These are phyloP conservation scores for Sebastes oblongus DNA, from an alignment of 2,797 vertebrate species.

Conservation along the genomic window DNA sequence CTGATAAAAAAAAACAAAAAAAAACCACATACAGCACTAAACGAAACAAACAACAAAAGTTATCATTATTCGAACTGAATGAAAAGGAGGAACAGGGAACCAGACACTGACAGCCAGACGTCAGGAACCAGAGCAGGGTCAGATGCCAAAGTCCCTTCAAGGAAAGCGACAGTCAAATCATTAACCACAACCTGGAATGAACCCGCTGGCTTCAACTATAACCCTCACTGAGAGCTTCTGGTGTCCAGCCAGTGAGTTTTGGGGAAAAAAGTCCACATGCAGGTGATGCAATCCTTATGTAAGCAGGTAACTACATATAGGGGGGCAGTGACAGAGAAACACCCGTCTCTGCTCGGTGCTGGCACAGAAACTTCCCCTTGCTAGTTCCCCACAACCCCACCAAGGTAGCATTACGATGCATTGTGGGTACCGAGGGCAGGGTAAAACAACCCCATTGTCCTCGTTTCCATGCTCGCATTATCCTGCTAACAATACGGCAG, in stretches of 20 bases:
- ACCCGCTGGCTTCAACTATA: slow-evolving; percentile 28
- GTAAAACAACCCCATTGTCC: slow-evolving; percentile 62
- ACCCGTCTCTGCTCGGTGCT: neutral
- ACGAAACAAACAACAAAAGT: neutral
- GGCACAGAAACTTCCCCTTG: slow-evolving; percentile 1
- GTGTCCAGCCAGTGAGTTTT: neutral
- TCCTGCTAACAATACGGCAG: slow-evolving; percentile 41
- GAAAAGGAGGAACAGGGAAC: neutral
- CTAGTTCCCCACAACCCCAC: slow-evolving; percentile 10
- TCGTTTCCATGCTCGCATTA: slow-evolving; percentile 50
- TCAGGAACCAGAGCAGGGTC: slow-evolving; percentile 16
- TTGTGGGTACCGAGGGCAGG: slow-evolving; percentile 16
- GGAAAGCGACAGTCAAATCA: slow-evolving; percentile 24
- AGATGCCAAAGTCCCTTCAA: slow-evolving; percentile 18
- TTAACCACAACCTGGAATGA: slow-evolving; percentile 50
- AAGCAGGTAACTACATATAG: slow-evolving; percentile 37
- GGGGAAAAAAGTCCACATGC: neutral
- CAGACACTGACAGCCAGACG: neutral
- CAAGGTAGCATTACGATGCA: slow-evolving; percentile 31
- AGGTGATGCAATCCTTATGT: slow-evolving; percentile 33
- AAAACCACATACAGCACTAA: neutral
- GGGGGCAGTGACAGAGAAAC: slow-evolving; percentile 32
- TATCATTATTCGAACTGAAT: neutral
- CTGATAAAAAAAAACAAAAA: neutral
- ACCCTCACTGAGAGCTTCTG: neutral